These are phyloP conservation scores for Malacosoma neustria DNA, from an alignment of 2,888 invertebrate species.

Conservation along the genomic window DNA sequence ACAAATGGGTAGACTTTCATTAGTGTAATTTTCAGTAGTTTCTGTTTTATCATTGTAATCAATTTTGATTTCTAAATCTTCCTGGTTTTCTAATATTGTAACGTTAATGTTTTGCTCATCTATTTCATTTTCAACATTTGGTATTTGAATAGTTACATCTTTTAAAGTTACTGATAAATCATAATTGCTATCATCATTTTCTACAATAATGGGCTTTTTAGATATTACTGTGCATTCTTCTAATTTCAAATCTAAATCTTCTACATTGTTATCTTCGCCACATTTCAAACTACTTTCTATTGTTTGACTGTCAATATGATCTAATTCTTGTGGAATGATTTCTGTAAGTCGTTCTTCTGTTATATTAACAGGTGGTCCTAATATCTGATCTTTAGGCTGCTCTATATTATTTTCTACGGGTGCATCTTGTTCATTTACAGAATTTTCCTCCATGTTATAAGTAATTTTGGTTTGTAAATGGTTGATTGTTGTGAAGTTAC, in stretches of 20 bases:
- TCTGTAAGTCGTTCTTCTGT: not conserved
- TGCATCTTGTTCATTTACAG: constrained; percentile 11
- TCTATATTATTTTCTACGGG: not conserved
- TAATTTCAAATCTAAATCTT: constrained; percentile 50
- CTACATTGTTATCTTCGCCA: constrained; percentile 39
- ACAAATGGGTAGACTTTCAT: not conserved
- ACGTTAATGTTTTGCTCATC: constrained; percentile 4
- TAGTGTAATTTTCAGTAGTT: not conserved
- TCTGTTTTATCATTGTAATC: not conserved
- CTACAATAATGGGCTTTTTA: constrained; percentile 20
- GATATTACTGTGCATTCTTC: constrained; percentile 20
- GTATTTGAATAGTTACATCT: constrained; percentile 11
- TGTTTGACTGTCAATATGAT: constrained; percentile 11
- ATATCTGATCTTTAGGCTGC: no score
- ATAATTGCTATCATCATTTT: constrained; percentile 18
- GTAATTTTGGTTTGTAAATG: constrained; percentile 25
- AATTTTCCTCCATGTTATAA: constrained; percentile 13
- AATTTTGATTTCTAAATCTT: not conserved
- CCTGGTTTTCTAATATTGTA: not conserved
- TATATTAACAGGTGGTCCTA: not conserved
- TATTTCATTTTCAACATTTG: constrained; percentile 15
- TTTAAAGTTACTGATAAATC: constrained; percentile 10
- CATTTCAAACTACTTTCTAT: constrained; percentile 23
- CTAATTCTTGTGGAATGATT: not conserved
- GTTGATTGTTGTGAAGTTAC: constrained; percentile 40